Conservation (phyloP, 2,888 invertebrate species). For the Hirtodrosophila histrioides region DNA sequence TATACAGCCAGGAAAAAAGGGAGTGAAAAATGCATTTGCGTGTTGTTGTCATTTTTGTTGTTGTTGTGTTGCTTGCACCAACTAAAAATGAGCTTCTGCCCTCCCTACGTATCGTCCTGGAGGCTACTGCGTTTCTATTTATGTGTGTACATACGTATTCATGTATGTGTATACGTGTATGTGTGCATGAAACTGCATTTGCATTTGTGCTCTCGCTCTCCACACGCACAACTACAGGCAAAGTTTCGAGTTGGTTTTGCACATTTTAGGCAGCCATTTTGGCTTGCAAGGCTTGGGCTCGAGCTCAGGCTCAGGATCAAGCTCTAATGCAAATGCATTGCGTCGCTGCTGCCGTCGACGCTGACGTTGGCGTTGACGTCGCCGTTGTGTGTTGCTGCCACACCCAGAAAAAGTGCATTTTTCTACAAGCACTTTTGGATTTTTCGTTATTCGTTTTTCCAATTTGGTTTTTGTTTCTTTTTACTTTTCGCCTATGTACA, state of each 20-base stretch:
- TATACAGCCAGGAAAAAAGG: slow-evolving; percentile 47
- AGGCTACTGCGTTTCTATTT: slow-evolving; percentile 18
- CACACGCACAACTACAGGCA: slow-evolving; percentile 39
- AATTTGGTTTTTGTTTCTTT: slow-evolving; percentile 35
- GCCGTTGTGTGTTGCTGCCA: slow-evolving; percentile 67
- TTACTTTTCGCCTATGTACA: slow-evolving; percentile 64
- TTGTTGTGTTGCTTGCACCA: slow-evolving; percentile 61
- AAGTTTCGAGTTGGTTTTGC: slow-evolving; percentile 27
- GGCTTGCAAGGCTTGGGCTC: slow-evolving; percentile 39
- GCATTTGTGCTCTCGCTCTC: slow-evolving; percentile 55
- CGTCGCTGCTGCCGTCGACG: slow-evolving; percentile 23
- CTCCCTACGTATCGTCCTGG: slow-evolving; percentile 17
- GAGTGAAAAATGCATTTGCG: slow-evolving; percentile 70
- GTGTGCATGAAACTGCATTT: slow-evolving; percentile 53
- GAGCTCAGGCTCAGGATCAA: slow-evolving; percentile 34
- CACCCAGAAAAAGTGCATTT: slow-evolving; percentile 83
- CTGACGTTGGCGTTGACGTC: slow-evolving; percentile 22
- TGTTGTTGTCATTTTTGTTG: slow-evolving; percentile 39
- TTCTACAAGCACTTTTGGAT: slow-evolving; percentile 74
- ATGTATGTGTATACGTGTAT: slow-evolving; percentile 2
- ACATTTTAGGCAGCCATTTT: slow-evolving; percentile 61
- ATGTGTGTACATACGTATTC: not conserved
- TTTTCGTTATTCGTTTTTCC: slow-evolving; percentile 40
- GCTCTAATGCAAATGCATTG: slow-evolving; percentile 68
- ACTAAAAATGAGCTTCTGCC: slow-evolving; percentile 64